Evolutionary conservation across 2,113 vertebrate species (phyloP).

Genomic region (Apeltes quadracus): DNA sequence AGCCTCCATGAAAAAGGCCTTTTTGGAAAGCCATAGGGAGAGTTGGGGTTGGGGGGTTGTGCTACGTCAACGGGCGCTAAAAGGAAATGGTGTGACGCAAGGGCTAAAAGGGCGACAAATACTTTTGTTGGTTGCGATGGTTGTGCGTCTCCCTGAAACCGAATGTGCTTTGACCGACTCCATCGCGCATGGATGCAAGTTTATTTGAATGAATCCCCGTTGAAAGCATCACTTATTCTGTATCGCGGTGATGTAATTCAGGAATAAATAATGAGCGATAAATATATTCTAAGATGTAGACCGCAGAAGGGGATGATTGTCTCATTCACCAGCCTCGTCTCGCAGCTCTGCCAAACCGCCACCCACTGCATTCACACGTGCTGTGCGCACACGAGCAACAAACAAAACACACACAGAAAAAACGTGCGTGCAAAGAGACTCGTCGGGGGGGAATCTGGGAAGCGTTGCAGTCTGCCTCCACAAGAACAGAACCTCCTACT

Average conservation of each 20-base stretch:
- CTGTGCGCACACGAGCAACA: conserved; percentile 43
- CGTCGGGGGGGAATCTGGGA: conserved; percentile 64
- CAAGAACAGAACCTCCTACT: conserved; percentile 73
- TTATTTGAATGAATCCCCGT: conserved; percentile 56
- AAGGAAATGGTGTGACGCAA: conserved; percentile 62
- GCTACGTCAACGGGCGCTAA: conserved; percentile 37
- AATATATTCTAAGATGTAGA: conserved; percentile 57
- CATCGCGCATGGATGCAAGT: conserved; percentile 31
- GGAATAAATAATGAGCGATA: conserved; percentile 73
- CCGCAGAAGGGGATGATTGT: conserved; percentile 59
- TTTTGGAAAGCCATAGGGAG: conserved; percentile 27
- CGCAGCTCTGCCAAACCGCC: conserved; percentile 64
- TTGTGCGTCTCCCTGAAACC: conserved; percentile 49
- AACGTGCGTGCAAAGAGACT: conserved; percentile 55
- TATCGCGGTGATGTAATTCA: conserved; percentile 59
- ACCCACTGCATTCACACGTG: conserved; percentile 63
- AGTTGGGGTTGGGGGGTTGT: not conserved
- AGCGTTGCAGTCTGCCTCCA: conserved; percentile 65
- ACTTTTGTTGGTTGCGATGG: conserved; percentile 62
- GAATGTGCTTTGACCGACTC: conserved; percentile 36
- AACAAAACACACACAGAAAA: conserved; percentile 28
- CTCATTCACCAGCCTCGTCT: conserved; percentile 72
- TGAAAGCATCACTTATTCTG: conserved; percentile 34
- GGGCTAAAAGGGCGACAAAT: conserved; percentile 72
- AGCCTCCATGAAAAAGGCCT: conserved; percentile 36